Conservation (phyloP, 2,113 vertebrate species). For the Chunga burmeisteri region DNA sequence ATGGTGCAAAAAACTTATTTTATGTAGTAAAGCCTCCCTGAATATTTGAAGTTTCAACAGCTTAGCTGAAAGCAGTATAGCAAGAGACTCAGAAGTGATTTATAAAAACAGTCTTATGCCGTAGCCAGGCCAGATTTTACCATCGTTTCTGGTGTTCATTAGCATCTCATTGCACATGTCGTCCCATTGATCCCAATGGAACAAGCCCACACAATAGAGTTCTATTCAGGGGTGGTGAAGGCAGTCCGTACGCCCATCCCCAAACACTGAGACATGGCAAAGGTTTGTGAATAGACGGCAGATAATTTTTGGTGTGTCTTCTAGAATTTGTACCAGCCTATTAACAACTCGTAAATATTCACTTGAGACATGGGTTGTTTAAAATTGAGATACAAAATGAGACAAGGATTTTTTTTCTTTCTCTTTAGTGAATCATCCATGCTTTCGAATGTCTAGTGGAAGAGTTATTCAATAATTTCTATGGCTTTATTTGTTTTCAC, state of each 20-base stretch:
- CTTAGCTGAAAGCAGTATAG: neutral
- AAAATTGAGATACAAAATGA: slow-evolving; percentile 55
- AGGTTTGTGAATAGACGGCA: slow-evolving; percentile 59
- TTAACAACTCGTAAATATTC: slow-evolving; percentile 51
- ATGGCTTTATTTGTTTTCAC: neutral
- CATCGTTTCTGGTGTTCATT: slow-evolving; percentile 55
- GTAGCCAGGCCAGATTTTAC: slow-evolving; percentile 45
- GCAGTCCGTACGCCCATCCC: slow-evolving; percentile 49
- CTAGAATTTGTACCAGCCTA: slow-evolving; percentile 38
- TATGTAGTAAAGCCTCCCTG: neutral
- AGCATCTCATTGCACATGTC: slow-evolving; percentile 64
- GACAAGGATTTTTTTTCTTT: neutral
- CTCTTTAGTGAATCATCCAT: neutral
- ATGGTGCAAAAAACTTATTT: neutral
- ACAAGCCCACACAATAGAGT: slow-evolving; percentile 67
- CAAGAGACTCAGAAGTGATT: neutral
- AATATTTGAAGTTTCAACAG: neutral
- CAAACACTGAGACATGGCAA: slow-evolving; percentile 54
- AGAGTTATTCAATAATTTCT: neutral
- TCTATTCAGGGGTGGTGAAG: slow-evolving; percentile 57
- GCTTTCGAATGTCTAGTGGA: neutral
- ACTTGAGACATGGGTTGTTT: neutral
- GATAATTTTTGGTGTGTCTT: slow-evolving; percentile 62
- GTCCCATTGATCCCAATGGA: slow-evolving; percentile 61
- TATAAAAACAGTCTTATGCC: neutral